A percentile compares a stretch with the other conserved stretches of the same genome.
Conservation (phyloP, 1,140 invertebrate species). For the Pinna nobilis region DNA sequence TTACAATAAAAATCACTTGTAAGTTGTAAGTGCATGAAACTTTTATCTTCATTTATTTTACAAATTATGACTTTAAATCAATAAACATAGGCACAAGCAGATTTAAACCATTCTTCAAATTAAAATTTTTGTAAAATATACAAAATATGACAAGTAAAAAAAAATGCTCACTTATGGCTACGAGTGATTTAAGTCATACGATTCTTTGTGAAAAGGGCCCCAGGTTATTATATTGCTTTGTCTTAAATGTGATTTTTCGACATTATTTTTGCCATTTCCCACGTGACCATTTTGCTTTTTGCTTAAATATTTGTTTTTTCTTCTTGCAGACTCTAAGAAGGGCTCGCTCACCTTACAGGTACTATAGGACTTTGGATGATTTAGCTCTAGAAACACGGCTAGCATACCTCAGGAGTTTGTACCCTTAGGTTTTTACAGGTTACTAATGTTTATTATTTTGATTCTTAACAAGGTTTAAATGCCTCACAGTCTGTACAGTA, state of each 20-base stretch:
- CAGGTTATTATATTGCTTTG: neutral
- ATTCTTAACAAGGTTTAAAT: neutral
- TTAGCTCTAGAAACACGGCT: conserved; percentile 34
- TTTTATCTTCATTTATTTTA: too few species aligned
- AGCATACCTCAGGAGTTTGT: conserved; percentile 34
- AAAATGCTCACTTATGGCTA: too few species aligned
- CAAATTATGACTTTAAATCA: too few species aligned
- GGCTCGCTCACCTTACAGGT: conserved; percentile 3
- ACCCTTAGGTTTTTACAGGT: conserved; percentile 9
- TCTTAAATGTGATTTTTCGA: neutral
- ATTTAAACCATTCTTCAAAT: too few species aligned
- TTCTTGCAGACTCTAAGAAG: conserved; percentile 30
- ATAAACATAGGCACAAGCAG: too few species aligned
- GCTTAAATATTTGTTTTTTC: neutral
- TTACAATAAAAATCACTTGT: too few species aligned
- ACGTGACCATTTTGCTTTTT: neutral
- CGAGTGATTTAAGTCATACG: neutral
- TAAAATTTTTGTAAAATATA: too few species aligned
- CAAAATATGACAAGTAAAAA: too few species aligned
- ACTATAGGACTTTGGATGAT: conserved; percentile 31
- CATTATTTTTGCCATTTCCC: neutral
- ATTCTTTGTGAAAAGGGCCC: neutral
- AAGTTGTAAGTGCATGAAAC: too few species aligned
- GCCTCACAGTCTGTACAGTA: neutral
- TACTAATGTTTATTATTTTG: conserved; percentile 1